Evolutionary conservation across 2,888 invertebrate species (phyloP), one percentile per base, ranked within the genome.

Genomic region (Stomorhina lunata): DNA sequence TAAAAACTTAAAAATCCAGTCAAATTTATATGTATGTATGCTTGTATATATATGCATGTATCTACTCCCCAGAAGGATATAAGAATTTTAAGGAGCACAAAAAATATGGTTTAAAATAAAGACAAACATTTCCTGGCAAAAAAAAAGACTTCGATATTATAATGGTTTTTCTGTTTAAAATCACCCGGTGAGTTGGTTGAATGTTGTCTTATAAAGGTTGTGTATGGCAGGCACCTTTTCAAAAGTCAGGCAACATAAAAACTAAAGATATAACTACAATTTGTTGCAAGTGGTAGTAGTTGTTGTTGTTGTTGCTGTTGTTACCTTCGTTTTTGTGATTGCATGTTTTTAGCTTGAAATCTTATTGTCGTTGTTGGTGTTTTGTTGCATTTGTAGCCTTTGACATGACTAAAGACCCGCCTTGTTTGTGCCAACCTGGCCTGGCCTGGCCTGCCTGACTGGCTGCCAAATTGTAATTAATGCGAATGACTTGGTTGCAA

Each of bases 391-490:
- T 37, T 40, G 45, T 76, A 75, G 79, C 79, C 82, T 82, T 76
- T 79, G 82, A 82, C 82, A 82, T 76, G 82, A 82, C 59, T 76
- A 79, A 82, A 61, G 82, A 82, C 82, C 82, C 82, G 82, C 82
- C 82, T 79, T 65, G 65, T 76, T 80, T 79, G 43, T 79, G 75
- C 82, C 73, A 82, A 81, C 72, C 72, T 69, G 75, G 69, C 22
- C 50, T 20, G 66, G 53, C 12, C 25, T 65, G 68, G 59, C 50
- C 53, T 53, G 63, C 68, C 68, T 59, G 76, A 69, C 68, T 75
- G 79, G 69, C 84, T 85, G 85, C 86, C 86, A 86, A 86, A 85
- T 85, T 85, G 87, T 87, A 88, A 88, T 87, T 87, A 88, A 87
- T 88, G 87, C 86, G 84, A 85, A 84, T 84, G 82, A 79, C 82